Evolutionary conservation across 2,797 vertebrate species (phyloP).

Genomic region (Aulostomus chinensis): DNA sequence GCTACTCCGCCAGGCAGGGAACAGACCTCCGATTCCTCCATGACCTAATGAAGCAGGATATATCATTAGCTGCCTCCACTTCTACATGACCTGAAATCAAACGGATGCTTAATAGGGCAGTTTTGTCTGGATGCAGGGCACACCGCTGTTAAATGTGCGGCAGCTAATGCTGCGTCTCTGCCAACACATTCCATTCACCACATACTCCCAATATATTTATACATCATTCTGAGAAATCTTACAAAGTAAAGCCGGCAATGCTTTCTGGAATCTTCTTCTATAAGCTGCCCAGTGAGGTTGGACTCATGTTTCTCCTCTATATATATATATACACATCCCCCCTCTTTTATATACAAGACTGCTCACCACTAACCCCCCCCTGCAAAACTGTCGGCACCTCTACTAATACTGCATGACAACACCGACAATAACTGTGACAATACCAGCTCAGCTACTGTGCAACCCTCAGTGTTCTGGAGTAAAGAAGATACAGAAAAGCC

Average conservation of each 20-base stretch:
- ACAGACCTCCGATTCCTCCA: slow-evolving; percentile 88
- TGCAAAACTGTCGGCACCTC: slow-evolving; percentile 46
- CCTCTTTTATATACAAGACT: slow-evolving; percentile 23
- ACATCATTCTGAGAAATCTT: too few relatives aligned
- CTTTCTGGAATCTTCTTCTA: slow-evolving; percentile 14
- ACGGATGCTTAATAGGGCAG: slow-evolving; percentile 46
- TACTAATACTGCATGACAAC: slow-evolving; percentile 43
- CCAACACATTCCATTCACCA: too few relatives aligned
- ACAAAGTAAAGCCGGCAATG: slow-evolving; percentile 17
- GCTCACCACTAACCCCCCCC: slow-evolving; percentile 24
- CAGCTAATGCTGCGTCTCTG: slow-evolving; percentile 1
- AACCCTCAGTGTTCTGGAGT: background rate
- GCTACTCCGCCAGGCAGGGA: slow-evolving; percentile 91
- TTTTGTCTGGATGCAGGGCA: slow-evolving; percentile 27
- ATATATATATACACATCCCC: slow-evolving; percentile 24
- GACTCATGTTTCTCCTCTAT: slow-evolving; percentile 47
- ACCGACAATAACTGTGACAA: slow-evolving; percentile 41
- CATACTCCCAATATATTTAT: slow-evolving; percentile 4
- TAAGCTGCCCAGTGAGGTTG: slow-evolving; percentile 8
- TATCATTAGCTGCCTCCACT: slow-evolving; percentile 62
- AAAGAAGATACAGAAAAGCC: slow-evolving; percentile 3
- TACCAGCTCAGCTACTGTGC: slow-evolving; percentile 10
- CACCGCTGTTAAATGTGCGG: background rate
- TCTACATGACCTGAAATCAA: slow-evolving; percentile 58
- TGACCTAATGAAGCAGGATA: slow-evolving; percentile 82